Percentiles rank a stretch among this genome's conserved stretches.
phyloP scores from a whole-genome alignment of 1,140 invertebrate genomes.

The Drosophila orosa region DNA sequence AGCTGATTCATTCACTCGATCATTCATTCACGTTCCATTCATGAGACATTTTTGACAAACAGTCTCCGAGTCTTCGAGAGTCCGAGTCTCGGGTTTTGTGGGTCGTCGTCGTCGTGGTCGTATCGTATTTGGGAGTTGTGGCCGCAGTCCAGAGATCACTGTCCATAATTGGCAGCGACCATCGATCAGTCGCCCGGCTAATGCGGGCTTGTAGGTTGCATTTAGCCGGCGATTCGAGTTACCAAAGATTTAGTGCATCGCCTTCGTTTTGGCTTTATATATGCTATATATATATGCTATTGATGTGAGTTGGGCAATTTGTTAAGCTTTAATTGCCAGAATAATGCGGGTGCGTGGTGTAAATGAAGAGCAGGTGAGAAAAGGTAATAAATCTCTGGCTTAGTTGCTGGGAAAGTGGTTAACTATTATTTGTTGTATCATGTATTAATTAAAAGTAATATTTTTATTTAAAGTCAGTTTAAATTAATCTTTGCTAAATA shows the following conservation, averaged over 20 bases:
- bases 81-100: slow-evolving; percentile 35
- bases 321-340: slow-evolving; percentile 51
- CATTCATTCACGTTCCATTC: slow-evolving; percentile 57
- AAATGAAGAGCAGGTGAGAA: slow-evolving; percentile 24
- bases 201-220: slow-evolving; percentile 64
- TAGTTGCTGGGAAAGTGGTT: not conserved
- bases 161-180: slow-evolving; percentile 68
- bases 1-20: slow-evolving; percentile 71
- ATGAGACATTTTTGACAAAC: slow-evolving; percentile 72
- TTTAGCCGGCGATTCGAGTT: slow-evolving; percentile 22
- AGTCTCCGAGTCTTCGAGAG: slow-evolving; percentile 25
- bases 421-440: too few species aligned
- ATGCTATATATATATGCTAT: not conserved
- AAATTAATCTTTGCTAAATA: too few species aligned
- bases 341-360: slow-evolving; percentile 43
- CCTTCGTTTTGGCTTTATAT: slow-evolving; percentile 1
- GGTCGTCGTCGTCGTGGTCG: slow-evolving; percentile 46
- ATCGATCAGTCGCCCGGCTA: slow-evolving; percentile 56
- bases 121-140: slow-evolving; percentile 18
- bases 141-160: slow-evolving; percentile 31
- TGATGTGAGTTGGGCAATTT: slow-evolving; percentile 35
- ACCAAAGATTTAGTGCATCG: slow-evolving; percentile 58
- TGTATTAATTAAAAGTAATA: too few species aligned
- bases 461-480: too few species aligned
- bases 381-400: slow-evolving; percentile 11